phyloP scores from a whole-genome alignment of 2,113 vertebrate species.

The Gymnarchus niloticus region DNA sequence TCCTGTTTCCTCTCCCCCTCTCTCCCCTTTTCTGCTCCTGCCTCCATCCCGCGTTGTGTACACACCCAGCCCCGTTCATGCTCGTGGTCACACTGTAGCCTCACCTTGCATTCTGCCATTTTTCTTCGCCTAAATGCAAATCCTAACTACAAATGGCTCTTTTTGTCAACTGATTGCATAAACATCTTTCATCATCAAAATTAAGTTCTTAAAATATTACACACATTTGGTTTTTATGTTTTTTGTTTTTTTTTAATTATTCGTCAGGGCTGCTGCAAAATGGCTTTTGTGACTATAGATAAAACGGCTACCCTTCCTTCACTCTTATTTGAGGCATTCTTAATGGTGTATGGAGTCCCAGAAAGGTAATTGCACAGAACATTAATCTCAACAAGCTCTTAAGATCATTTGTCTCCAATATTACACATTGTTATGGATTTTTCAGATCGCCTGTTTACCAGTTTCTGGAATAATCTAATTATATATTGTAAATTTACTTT shows the following conservation, averaged over 20 bases:
- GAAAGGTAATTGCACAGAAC: neutral
- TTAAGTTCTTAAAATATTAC: neutral
- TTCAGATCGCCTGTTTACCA: constrained; percentile 5
- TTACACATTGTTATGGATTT: constrained; percentile 17
- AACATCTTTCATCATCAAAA: neutral
- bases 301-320: neutral
- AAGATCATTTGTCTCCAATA: constrained; percentile 14
- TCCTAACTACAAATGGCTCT: neutral
- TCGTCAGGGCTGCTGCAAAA: neutral
- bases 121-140: neutral
- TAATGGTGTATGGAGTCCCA: constrained; percentile 8
- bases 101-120: neutral
- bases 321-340: constrained; percentile 19
- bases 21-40: constrained; percentile 13
- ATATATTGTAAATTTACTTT: neutral
- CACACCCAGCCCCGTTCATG: constrained; percentile 61
- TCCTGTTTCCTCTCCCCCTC: constrained; percentile 35
- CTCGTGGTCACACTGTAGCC: constrained; percentile 45
- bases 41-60: constrained; percentile 36
- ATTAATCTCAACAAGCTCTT: constrained; percentile 20
- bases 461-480: constrained; percentile 1
- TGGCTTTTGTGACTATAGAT: neutral
- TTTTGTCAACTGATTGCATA: neutral
- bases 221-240: neutral
- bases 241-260: neutral